A percentile compares a stretch with the other conserved stretches of the same genome.
Evolutionary conservation across 2,797 vertebrate species (phyloP).

Genomic region (Anas acuta): DNA sequence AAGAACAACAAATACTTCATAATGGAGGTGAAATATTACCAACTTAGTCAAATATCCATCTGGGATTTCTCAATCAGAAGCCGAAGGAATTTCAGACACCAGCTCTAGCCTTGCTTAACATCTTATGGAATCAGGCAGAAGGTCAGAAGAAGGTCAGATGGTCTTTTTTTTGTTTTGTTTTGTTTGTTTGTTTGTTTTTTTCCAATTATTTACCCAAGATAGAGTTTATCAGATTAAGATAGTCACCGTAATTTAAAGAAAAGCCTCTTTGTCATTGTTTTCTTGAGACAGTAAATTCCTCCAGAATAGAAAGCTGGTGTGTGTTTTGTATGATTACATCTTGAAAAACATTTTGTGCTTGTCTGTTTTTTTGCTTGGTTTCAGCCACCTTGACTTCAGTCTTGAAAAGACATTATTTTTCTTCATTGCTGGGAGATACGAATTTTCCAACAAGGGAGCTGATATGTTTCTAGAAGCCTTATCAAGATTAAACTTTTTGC

Average conservation of each 20-base stretch:
- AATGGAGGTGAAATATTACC: not conserved
- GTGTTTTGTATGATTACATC: not conserved
- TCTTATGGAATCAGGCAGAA: not conserved
- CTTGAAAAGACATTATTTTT: conserved; percentile 95
- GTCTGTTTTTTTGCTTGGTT: conserved; percentile 56
- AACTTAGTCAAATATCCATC: not conserved
- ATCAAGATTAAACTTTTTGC: conserved; percentile 93
- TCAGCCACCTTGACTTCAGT: conserved; percentile 93
- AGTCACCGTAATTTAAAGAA: not conserved
- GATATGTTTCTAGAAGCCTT: conserved; percentile 95
- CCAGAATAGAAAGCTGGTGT: not conserved
- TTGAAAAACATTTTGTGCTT: not conserved
- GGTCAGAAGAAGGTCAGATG: not conserved
- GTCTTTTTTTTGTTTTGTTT: not conserved
- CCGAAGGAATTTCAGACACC: not conserved
- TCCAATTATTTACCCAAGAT: not conserved
- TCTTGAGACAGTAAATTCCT: not conserved
- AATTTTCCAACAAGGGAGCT: conserved; percentile 97
- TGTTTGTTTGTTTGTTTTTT: not conserved
- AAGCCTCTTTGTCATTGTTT: not conserved
- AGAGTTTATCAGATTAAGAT: not conserved
- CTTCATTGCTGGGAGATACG: conserved; percentile 96
- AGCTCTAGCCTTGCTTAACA: not conserved
- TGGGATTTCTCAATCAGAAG: conserved; percentile 11
- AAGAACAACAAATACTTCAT: not conserved